Evolutionary conservation across 2,113 vertebrate genomes (phyloP).

Genomic region (Sylvilagus bachmani): DNA sequence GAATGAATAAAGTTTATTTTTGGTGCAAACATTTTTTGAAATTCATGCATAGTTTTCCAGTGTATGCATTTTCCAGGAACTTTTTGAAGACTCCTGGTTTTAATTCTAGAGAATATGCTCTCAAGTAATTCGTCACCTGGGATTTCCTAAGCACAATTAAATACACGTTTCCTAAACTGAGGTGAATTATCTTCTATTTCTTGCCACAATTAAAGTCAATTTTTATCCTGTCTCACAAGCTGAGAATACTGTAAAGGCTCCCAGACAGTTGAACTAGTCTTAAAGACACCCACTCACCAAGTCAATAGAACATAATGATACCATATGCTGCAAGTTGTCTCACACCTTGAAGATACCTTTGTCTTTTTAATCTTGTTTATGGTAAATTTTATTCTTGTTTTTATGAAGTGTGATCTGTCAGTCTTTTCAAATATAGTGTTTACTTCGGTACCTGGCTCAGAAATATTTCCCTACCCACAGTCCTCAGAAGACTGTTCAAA

Average conservation of each 20-base stretch:
- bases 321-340: not conserved
- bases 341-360: not conserved
- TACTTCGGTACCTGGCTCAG: not conserved
- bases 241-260: not conserved
- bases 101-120: not conserved
- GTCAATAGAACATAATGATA: not conserved
- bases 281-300: not conserved
- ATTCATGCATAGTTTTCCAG: too few relatives aligned
- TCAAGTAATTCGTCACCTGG: not conserved
- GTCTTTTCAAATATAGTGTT: not conserved
- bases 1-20: too few relatives aligned
- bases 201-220: conserved; percentile 36
- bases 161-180: not conserved
- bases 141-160: conserved; percentile 43
- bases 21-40: too few relatives aligned
- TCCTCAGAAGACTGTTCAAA: too few relatives aligned
- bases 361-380: not conserved
- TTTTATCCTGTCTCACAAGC: conserved; percentile 9
- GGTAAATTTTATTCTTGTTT: not conserved
- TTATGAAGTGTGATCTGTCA: not conserved
- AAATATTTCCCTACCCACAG: not conserved
- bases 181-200: not conserved
- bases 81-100: not conserved
- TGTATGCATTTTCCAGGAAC: too few relatives aligned
- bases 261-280: not conserved